These are phyloP conservation scores for Diachasmimorpha longicaudata DNA, from an alignment of 1,140 invertebrate species.

Conservation along the genomic window DNA sequence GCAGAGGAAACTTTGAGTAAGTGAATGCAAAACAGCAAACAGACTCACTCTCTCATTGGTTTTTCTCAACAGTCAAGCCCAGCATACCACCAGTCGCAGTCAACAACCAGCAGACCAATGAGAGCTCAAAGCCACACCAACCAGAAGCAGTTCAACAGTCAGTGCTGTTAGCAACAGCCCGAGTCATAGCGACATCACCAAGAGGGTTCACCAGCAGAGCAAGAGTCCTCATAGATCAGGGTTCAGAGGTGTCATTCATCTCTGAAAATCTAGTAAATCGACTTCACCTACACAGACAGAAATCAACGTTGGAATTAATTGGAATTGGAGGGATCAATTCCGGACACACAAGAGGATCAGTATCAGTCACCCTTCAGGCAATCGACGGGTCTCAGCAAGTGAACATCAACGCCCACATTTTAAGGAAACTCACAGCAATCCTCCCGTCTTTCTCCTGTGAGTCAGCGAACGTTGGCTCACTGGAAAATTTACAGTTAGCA, in stretches of 20 bases:
- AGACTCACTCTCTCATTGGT: no score
- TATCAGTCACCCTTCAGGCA: background rate
- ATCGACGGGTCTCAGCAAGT: background rate
- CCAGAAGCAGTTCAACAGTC: background rate
- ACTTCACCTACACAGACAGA: background rate
- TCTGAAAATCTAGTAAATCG: background rate
- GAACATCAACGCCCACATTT: background rate
- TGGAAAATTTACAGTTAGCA: background rate
- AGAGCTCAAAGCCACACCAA: background rate
- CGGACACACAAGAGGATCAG: background rate
- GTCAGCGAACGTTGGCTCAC: no score
- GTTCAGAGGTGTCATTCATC: background rate
- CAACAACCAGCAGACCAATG: background rate
- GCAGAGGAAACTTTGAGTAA: no score
- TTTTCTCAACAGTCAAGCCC: no score
- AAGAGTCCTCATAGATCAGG: background rate
- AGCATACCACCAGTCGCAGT: background rate
- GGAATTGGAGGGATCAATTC: background rate
- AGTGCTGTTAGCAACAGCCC: background rate
- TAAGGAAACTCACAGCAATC: background rate
- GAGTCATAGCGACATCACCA: background rate
- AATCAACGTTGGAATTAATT: background rate
- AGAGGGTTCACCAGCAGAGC: background rate
- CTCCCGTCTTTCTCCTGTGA: background rate
- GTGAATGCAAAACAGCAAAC: no score